Evolutionary conservation across 2,797 vertebrate genomes (phyloP).

Genomic region (Agapornis canus): DNA sequence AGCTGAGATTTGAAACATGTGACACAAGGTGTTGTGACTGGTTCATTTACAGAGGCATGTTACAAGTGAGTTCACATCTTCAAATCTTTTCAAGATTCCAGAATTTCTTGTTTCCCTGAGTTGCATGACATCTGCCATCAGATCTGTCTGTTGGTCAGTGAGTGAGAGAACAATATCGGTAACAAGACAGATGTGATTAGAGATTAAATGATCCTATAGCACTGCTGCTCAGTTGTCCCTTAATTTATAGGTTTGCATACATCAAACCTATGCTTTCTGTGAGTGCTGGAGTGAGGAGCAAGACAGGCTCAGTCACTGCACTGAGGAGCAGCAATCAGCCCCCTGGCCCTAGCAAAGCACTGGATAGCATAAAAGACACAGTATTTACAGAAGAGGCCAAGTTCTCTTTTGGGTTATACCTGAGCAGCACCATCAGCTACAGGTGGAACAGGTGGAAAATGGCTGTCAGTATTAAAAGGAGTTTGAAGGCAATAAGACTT

Average conservation of each 20-base stretch:
- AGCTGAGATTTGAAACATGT: background rate
- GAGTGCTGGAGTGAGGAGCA: background rate
- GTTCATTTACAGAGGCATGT: background rate
- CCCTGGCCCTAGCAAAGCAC: background rate
- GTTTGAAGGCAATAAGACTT: background rate
- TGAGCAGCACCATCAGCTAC: background rate
- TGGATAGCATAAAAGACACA: background rate
- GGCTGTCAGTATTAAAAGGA: accelerated
- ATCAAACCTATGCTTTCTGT: background rate
- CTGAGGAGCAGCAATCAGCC: background rate
- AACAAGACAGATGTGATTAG: background rate
- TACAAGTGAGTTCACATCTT: background rate
- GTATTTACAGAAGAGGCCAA: background rate
- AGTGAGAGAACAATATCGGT: background rate
- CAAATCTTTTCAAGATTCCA: background rate
- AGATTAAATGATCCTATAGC: background rate
- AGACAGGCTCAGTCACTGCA: background rate
- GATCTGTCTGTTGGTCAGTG: background rate
- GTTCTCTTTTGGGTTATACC: background rate
- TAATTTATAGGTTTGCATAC: accelerated
- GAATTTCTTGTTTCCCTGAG: conserved; percentile 57
- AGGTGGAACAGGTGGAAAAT: background rate
- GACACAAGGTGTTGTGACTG: accelerated
- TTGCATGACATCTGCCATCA: conserved; percentile 13
- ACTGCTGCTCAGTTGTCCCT: background rate